Evolutionary conservation across 2,888 invertebrate genomes (phyloP).

Genomic region (Xylota sylvarum): DNA sequence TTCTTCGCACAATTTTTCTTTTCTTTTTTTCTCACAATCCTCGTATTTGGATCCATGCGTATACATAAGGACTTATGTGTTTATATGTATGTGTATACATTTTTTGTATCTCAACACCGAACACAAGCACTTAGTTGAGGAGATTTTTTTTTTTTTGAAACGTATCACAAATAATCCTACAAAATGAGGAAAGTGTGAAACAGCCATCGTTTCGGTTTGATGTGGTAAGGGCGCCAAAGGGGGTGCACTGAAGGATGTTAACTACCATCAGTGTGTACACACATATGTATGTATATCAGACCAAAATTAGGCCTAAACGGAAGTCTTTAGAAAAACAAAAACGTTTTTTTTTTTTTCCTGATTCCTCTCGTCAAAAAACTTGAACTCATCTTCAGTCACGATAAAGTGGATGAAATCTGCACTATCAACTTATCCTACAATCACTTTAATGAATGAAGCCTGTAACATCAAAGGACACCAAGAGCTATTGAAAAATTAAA

Average conservation of each 20-base stretch:
- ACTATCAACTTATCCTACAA: conserved; percentile 12
- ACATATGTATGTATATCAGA: background rate
- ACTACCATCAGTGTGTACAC: conserved; percentile 11
- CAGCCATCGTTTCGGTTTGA: background rate
- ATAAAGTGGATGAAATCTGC: background rate
- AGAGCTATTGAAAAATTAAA: background rate
- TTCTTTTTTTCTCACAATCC: conserved; percentile 3
- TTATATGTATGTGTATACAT: background rate
- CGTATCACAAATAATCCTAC: conserved; percentile 20
- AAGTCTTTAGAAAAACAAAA: conserved; percentile 2
- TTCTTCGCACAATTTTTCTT: conserved; percentile 7
- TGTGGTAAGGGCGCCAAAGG: background rate
- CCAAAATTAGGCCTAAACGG: conserved; percentile 19
- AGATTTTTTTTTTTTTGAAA: conserved; percentile 1
- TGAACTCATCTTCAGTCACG: conserved; percentile 2
- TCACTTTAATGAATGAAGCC: conserved; percentile 6
- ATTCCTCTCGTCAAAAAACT: background rate
- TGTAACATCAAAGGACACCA: conserved; percentile 24
- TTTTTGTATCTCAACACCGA: conserved; percentile 2
- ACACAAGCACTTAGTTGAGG: conserved; percentile 23
- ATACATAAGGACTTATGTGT: background rate
- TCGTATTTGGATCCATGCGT: background rate
- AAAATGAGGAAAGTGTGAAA: conserved; percentile 9
- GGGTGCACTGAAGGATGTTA: conserved; percentile 16
- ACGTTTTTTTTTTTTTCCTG: background rate